These are phyloP conservation scores for Busseola fusca DNA, from an alignment of 2,888 invertebrate genomes.

Conservation along the genomic window DNA sequence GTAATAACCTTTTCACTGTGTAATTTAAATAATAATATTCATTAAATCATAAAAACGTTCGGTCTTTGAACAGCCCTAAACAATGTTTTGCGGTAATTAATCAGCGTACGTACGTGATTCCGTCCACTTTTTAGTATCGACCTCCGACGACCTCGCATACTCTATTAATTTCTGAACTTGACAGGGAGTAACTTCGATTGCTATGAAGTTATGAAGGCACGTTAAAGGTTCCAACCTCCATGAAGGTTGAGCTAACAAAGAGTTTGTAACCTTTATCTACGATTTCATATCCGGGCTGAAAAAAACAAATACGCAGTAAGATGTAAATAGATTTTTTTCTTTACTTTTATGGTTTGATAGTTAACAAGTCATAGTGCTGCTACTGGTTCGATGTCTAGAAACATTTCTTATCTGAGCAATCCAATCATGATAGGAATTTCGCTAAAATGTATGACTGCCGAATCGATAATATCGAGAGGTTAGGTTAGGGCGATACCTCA, in stretches of 20 bases:
- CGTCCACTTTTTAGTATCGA: constrained; percentile 56
- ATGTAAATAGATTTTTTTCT: constrained; percentile 3
- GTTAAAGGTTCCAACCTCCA: constrained; percentile 61
- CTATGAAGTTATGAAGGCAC: constrained; percentile 49
- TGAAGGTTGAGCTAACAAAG: constrained; percentile 54
- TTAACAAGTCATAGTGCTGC: neutral
- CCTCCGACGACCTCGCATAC: constrained; percentile 63
- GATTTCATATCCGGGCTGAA: constrained; percentile 51
- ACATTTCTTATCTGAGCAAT: neutral
- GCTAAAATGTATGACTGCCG: neutral
- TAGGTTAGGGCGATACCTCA: too few species aligned
- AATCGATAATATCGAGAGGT: neutral
- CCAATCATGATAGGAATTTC: neutral
- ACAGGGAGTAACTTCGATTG: constrained; percentile 49
- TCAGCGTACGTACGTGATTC: constrained; percentile 55
- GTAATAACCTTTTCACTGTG: too few species aligned
- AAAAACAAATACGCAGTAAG: constrained; percentile 1
- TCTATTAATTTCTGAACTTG: constrained; percentile 67
- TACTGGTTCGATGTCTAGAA: neutral
- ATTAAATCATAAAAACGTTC: neutral
- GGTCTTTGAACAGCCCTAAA: constrained; percentile 46
- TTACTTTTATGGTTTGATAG: neutral
- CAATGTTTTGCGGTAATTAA: constrained; percentile 35
- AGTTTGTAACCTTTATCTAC: constrained; percentile 38
- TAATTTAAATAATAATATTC: neutral